A percentile compares a stretch with the other conserved stretches of the same genome.
Conservation (phyloP, 2,113 vertebrate genomes). For the Empidonax alnorum region DNA sequence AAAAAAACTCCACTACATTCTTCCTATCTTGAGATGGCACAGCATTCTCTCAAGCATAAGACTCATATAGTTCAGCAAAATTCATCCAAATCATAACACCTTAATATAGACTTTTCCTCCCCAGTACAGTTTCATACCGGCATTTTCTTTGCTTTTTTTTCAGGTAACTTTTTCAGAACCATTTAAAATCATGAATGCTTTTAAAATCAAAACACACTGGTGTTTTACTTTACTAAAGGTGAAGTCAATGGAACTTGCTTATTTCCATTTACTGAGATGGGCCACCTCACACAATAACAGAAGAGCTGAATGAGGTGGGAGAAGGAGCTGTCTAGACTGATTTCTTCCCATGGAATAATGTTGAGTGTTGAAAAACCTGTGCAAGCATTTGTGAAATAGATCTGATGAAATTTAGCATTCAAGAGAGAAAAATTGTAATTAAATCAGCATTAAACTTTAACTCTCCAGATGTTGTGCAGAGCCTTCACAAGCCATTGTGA, state of each 20-base stretch:
- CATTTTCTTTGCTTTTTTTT: slow-evolving; percentile 50
- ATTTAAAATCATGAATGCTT: not conserved
- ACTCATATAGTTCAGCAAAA: slow-evolving; percentile 37
- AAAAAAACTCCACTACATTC: not conserved
- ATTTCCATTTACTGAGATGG: slow-evolving; percentile 7
- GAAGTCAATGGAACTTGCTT: not conserved
- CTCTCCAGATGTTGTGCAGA: slow-evolving; percentile 44
- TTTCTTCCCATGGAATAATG: not conserved
- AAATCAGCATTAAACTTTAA: slow-evolving; percentile 42
- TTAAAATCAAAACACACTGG: not conserved
- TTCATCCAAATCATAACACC: slow-evolving; percentile 22
- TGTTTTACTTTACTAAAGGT: not conserved
- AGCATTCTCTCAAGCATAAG: not conserved
- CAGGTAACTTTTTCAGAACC: slow-evolving; percentile 8
- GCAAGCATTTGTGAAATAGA: slow-evolving; percentile 46
- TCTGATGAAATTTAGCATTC: slow-evolving; percentile 60
- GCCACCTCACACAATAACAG: not conserved
- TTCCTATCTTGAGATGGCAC: not conserved
- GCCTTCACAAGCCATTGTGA: slow-evolving; percentile 21
- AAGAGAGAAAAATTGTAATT: slow-evolving; percentile 59
- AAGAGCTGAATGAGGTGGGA: not conserved
- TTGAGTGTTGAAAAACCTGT: not conserved
- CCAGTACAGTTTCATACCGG: slow-evolving; percentile 35
- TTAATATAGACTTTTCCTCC: slow-evolving; percentile 36
- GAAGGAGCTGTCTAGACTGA: not conserved